Percentiles rank a stretch among this genome's conserved stretches.
Conservation (phyloP, 2,113 vertebrate species). For the Clarias gariepinus region DNA sequence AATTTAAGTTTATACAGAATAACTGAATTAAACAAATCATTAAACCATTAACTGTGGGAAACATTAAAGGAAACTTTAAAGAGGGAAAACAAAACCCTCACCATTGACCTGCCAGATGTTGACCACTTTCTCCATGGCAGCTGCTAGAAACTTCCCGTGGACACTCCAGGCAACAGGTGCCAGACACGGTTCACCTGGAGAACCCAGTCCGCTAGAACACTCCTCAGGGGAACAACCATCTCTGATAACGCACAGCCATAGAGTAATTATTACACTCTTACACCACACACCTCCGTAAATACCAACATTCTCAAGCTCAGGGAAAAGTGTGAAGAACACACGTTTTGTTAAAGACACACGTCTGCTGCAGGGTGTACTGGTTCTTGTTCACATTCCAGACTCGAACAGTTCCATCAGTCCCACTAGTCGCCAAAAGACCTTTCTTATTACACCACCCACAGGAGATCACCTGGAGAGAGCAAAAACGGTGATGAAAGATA, state of each 20-base stretch:
- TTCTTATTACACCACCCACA: conserved; percentile 95
- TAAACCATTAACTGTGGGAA: background rate
- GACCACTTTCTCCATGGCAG: conserved; percentile 91
- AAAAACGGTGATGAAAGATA: background rate
- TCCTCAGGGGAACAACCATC: conserved; percentile 84
- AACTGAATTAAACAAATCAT: background rate
- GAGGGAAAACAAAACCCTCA: conserved; percentile 56
- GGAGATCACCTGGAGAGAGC: conserved; percentile 81
- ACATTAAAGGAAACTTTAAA: background rate
- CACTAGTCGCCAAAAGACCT: conserved; percentile 89
- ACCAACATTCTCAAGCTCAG: background rate
- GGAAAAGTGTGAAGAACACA: conserved; percentile 62
- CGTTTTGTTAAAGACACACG: conserved; percentile 91
- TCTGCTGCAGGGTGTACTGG: conserved; percentile 93
- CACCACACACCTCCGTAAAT: too few species aligned
- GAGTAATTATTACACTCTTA: background rate
- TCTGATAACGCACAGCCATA: conserved; percentile 64
- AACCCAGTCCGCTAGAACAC: conserved; percentile 73
- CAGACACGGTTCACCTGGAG: conserved; percentile 86
- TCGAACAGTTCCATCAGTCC: conserved; percentile 90
- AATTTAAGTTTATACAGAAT: background rate
- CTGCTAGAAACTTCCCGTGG: conserved; percentile 90
- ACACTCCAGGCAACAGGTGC: conserved; percentile 93
- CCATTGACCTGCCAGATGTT: conserved; percentile 99
- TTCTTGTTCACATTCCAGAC: conserved; percentile 96